Conservation (phyloP, 2,797 vertebrate genomes). For the Petrocephalus schoutedeni region DNA sequence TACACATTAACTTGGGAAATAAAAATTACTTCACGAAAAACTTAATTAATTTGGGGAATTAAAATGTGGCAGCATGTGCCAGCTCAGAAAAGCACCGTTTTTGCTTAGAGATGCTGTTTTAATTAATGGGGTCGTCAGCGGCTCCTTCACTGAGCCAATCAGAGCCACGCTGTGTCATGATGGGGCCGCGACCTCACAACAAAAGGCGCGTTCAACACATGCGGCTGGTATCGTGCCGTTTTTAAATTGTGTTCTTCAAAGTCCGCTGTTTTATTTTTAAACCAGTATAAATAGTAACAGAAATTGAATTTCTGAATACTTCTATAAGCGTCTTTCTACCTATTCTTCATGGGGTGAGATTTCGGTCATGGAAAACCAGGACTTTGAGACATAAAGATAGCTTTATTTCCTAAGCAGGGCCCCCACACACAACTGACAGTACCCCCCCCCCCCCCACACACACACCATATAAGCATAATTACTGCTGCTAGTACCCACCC, state of each 20-base stretch:
- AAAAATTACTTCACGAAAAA: conserved; percentile 5
- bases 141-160: background rate
- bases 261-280: background rate
- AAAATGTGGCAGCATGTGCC: background rate
- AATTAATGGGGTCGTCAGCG: conserved; percentile 8
- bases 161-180: background rate
- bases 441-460: background rate
- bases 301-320: background rate
- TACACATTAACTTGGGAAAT: conserved; percentile 2
- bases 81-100: conserved; percentile 10
- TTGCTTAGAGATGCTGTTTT: background rate
- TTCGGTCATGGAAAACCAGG: background rate
- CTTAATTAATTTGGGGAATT: background rate
- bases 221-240: background rate
- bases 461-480: background rate
- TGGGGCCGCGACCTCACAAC: background rate
- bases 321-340: background rate
- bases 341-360: background rate
- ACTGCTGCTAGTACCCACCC: background rate
- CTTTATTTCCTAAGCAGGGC: background rate
- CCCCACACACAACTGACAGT: background rate
- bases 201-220: background rate
- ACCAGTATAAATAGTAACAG: background rate
- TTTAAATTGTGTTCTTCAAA: conserved; percentile 1
- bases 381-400: background rate